phyloP scores from a whole-genome alignment of 2,113 vertebrate genomes.

The Mola mola region DNA sequence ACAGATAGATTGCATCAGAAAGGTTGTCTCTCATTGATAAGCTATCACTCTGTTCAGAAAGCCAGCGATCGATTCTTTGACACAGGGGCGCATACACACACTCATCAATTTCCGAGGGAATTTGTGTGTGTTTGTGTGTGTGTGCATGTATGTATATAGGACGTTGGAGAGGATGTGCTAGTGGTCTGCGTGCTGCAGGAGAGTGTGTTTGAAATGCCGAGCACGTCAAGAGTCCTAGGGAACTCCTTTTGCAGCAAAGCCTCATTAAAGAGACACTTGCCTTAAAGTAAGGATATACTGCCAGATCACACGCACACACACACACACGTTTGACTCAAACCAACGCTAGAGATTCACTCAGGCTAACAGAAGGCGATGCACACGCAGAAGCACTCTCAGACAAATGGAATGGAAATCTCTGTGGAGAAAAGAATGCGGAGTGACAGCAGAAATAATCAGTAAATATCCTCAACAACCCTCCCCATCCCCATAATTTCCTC shows the following conservation, averaged over 20 bases:
- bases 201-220: conserved; percentile 70
- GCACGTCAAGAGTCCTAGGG: conserved; percentile 61
- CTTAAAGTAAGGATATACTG: conserved; percentile 67
- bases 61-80: conserved; percentile 51
- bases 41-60: conserved; percentile 64
- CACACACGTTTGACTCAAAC: conserved; percentile 7
- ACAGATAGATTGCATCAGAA: conserved; percentile 50
- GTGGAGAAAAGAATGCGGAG: conserved; percentile 11
- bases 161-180: conserved; percentile 14
- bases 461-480: conserved; percentile 9
- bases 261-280: conserved; percentile 77
- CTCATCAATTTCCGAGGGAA: conserved; percentile 9
- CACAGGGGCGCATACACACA: conserved; percentile 16
- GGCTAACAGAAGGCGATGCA: conserved; percentile 23
- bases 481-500: not conserved
- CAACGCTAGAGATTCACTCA: conserved; percentile 17
- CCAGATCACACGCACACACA: conserved; percentile 59
- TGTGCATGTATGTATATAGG: conserved; percentile 27
- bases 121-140: conserved; percentile 16
- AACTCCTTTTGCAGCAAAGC: conserved; percentile 72
- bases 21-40: conserved; percentile 62
- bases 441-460: conserved; percentile 27
- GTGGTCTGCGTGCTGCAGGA: conserved; percentile 27
- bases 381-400: conserved; percentile 5
- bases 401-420: conserved; percentile 41